A percentile compares a stretch with the other conserved stretches of the same genome.
phyloP scores from a whole-genome alignment of 2,888 invertebrate species.

The Sarcophaga variegata region DNA sequence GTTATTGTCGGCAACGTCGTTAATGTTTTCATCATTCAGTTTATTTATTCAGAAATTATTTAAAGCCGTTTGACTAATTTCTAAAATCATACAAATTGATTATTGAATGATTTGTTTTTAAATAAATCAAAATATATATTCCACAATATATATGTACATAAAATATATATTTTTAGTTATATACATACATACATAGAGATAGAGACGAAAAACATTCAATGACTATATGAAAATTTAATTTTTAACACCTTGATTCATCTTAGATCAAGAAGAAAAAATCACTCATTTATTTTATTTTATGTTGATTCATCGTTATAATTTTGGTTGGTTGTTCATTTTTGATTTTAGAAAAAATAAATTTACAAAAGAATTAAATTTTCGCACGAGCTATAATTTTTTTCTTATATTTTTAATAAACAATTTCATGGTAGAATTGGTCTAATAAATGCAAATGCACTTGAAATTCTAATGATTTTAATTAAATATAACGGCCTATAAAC shows the following conservation, averaged over 20 bases:
- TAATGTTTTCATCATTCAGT: background rate
- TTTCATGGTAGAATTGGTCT: slow-evolving; percentile 9
- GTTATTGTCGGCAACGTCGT: background rate
- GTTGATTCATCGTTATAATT: slow-evolving; percentile 56
- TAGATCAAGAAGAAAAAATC: slow-evolving; percentile 18
- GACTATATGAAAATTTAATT: slow-evolving; percentile 54
- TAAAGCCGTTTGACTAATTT: slow-evolving; percentile 59
- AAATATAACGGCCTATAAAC: background rate
- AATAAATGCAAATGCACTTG: background rate
- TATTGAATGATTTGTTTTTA: slow-evolving; percentile 20
- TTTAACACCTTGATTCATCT: slow-evolving; percentile 67
- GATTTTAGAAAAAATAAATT: background rate
- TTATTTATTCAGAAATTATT: slow-evolving; percentile 31
- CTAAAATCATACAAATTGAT: slow-evolving; percentile 23
- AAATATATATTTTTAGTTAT: background rate
- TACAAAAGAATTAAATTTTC: slow-evolving; percentile 7
- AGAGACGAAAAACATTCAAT: slow-evolving; percentile 27
- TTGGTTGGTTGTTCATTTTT: background rate
- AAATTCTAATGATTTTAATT: background rate
- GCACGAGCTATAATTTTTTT: slow-evolving; percentile 21
- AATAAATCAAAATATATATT: background rate
- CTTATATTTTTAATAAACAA: background rate
- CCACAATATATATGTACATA: background rate
- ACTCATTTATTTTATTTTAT: slow-evolving; percentile 15
- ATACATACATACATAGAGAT: background rate